A percentile compares a stretch with the other conserved stretches of the same genome.
Evolutionary conservation across 2,113 vertebrate genomes (phyloP).

Genomic region (Calypte anna): DNA sequence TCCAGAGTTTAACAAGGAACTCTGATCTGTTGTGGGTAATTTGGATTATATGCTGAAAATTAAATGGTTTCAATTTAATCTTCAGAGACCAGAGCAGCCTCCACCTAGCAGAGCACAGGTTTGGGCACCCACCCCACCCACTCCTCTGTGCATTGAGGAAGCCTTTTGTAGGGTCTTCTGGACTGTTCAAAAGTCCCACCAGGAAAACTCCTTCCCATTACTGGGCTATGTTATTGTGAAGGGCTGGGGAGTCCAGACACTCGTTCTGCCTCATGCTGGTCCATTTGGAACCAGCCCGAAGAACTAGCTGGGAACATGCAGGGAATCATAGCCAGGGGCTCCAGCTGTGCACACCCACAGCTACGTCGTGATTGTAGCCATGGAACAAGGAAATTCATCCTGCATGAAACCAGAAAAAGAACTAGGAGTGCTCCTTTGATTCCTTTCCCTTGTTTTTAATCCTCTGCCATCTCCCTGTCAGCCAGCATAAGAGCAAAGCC

Average conservation of each 20-base stretch:
- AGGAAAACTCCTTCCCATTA: background rate
- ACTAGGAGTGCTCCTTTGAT: background rate
- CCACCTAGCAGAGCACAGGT: background rate
- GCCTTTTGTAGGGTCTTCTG: background rate
- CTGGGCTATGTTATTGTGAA: fast-evolving
- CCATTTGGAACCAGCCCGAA: background rate
- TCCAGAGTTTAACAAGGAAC: background rate
- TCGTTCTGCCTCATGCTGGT: background rate
- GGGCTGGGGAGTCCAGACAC: background rate
- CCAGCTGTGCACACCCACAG: background rate
- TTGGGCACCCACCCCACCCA: background rate
- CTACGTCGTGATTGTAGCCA: background rate
- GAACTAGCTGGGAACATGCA: fast-evolving
- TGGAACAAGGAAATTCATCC: background rate
- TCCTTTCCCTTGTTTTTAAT: background rate
- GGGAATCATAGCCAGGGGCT: no score
- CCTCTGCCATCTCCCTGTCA: background rate
- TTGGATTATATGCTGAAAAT: background rate
- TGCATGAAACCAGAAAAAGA: background rate
- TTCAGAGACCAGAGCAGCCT: background rate
- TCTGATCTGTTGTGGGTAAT: background rate
- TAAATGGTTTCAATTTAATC: fast-evolving
- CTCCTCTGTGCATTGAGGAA: fast-evolving
- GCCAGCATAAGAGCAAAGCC: background rate
- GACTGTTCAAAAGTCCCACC: background rate